Percentiles rank a stretch among this genome's conserved stretches.
These are phyloP conservation scores for Drosophila paranaensis DNA, from an alignment of 2,888 invertebrate species.

Conservation along the genomic window DNA sequence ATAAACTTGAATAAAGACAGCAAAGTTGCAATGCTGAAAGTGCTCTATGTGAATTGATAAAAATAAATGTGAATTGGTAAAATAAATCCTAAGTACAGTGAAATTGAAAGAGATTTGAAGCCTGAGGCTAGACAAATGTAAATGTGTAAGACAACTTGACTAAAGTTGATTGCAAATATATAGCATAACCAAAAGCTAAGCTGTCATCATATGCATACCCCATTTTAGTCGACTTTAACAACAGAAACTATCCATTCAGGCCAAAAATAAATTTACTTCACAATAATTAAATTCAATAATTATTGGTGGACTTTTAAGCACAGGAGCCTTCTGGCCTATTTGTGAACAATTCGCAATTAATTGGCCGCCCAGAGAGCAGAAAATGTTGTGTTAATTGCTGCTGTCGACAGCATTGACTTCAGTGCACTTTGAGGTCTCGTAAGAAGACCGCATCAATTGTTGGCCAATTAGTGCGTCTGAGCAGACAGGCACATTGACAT, in stretches of 20 bases:
- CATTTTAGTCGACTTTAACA: not conserved
- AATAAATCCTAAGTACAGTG: not conserved
- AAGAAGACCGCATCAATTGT: constrained; percentile 26
- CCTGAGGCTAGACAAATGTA: not conserved
- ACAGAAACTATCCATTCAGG: not conserved
- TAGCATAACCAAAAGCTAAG: not conserved
- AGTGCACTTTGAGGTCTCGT: not conserved
- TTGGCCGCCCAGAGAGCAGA: not conserved
- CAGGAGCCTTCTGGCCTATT: not conserved
- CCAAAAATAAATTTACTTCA: not conserved
- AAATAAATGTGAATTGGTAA: not conserved
- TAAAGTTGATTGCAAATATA: not conserved
- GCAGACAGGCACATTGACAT: constrained; percentile 28
- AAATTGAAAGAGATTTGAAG: not conserved
- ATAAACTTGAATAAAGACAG: constrained; percentile 23
- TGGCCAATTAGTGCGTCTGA: constrained; percentile 32
- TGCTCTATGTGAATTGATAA: not conserved
- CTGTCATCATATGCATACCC: not conserved
- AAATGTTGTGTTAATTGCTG: not conserved
- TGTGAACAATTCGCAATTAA: not conserved
- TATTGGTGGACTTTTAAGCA: not conserved
- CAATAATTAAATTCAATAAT: not conserved
- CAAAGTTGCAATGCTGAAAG: not conserved
- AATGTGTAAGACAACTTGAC: not conserved
- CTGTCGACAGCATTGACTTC: not conserved